Conservation (phyloP, 2,113 vertebrate genomes). For the Chamaetylas fuelleborni region DNA sequence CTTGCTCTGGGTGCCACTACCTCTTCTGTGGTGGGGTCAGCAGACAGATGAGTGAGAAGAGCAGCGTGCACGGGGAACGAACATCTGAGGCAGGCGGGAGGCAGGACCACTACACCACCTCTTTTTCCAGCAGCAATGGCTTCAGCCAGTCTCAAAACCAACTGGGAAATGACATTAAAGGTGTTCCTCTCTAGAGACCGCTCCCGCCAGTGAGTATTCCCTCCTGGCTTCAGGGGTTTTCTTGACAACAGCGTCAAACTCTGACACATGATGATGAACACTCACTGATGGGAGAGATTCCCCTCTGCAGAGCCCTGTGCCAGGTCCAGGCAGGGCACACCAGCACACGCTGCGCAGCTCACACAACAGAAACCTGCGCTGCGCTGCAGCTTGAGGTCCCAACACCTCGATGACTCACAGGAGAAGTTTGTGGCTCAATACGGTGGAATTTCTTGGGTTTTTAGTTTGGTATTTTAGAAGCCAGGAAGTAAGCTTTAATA, state of each 20-base stretch:
- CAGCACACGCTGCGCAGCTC: accelerated
- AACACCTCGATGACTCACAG: accelerated
- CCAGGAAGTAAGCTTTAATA: neutral
- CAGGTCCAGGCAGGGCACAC: neutral
- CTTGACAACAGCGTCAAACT: neutral
- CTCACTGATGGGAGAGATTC: neutral
- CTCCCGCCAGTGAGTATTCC: neutral
- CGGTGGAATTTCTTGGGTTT: neutral
- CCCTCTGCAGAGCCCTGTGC: neutral
- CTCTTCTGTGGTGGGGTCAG: neutral
- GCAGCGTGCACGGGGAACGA: accelerated
- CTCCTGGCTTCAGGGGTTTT: neutral
- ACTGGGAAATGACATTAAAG: neutral
- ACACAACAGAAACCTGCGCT: accelerated
- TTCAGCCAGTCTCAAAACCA: neutral
- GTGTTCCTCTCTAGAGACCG: neutral
- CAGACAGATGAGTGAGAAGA: accelerated
- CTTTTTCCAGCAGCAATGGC: neutral
- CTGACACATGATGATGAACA: neutral
- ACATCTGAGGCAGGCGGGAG: neutral
- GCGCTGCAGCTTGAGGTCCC: accelerated
- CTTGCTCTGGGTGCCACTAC: neutral
- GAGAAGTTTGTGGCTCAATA: neutral
- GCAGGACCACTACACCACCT: neutral
- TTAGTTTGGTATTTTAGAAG: neutral